Evolutionary conservation across 2,888 invertebrate species (phyloP), one percentile per base, ranked within the genome.

Genomic region (Didymodactylos carnosus): DNA sequence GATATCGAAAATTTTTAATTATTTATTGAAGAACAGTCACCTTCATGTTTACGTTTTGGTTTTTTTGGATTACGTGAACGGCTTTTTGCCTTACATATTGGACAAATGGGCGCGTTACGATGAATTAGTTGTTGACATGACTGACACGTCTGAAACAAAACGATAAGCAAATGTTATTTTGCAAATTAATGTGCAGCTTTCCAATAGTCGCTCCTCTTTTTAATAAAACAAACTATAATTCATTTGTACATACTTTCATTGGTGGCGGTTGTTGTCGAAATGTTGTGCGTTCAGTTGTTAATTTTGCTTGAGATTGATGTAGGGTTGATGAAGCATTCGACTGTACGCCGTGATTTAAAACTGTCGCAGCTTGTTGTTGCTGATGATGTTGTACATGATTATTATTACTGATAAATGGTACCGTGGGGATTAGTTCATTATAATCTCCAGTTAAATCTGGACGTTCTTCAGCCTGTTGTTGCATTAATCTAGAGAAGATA

Each of bases 41-140:
- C 46, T 5, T n/a, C 11, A 23, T 49, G 46, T 23, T 23, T n/a
- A 49, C 46, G 46, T 49, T 73, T 73, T 7, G 73, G 73, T 40
- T 73, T 73, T 51, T 73, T 73, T 3, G 73, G 73, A 70, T 73
- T 73, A 16, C 73, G 87, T 40, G 94, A 94, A 78, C 97, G 89
- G 77, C 93, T 94, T 86, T 98, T 98, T 81, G 95, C 94, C 86
- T 98, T 98, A 86, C 98, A 98, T 69, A 97, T 87, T 73, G 98
- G 98, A 83, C 98, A 98, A 83, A 98, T 98, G 75, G 98, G 98
- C 76, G 98, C 98, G 86, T 98, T 98, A 79, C 98, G 89, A 77
- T 86, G 86, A 75, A 86, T 86, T 77, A 85, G 84, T 76, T 86
- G 84, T 76, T 83, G 84, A 77, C 86, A 86, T 0, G 84, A 84